Conservation (phyloP, 30 jellyfish, hydroid and myxozoan genomes). For the Rhopilema esculentum region DNA sequence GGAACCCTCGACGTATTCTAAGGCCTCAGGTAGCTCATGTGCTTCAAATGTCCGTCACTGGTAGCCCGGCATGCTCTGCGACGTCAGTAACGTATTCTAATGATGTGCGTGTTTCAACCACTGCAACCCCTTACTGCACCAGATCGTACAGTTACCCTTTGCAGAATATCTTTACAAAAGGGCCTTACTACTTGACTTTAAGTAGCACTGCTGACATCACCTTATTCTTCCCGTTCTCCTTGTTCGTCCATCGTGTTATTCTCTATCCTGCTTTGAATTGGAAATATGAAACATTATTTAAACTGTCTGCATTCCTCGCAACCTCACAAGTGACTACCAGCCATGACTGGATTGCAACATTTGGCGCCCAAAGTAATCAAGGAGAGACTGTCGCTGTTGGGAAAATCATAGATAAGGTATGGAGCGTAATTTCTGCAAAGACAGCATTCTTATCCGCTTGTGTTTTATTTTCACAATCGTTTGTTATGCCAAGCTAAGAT, state of each 20-base stretch:
- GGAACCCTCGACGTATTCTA: conserved; percentile 41
- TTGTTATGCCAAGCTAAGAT: too few species aligned
- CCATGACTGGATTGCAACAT: conserved; percentile 41
- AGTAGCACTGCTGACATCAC: conserved; percentile 42
- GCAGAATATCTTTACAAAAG: conserved; percentile 44
- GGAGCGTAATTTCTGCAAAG: background rate
- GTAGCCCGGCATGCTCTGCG: conserved; percentile 34
- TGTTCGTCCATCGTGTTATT: conserved; percentile 28
- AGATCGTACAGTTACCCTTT: background rate
- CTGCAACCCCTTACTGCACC: conserved; percentile 52
- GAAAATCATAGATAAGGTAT: conserved; percentile 55
- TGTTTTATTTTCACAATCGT: too few species aligned
- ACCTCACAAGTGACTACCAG: conserved; percentile 8
- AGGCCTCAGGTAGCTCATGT: conserved; percentile 48
- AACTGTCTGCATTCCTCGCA: conserved; percentile 31
- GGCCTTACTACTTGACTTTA: conserved; percentile 27
- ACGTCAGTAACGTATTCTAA: conserved; percentile 31
- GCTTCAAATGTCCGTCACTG: conserved; percentile 2
- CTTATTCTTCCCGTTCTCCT: conserved; percentile 21
- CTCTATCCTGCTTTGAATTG: conserved; percentile 33
- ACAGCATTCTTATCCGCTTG: too few species aligned
- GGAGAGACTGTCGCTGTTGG: conserved; percentile 27
- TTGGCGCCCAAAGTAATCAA: conserved; percentile 53
- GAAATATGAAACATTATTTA: conserved; percentile 32
- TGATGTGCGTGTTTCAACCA: conserved; percentile 50